Evolutionary conservation across 2,113 vertebrate genomes (phyloP), one percentile per base, ranked within the genome.

Genomic region (Nyctibius bracteatus): DNA sequence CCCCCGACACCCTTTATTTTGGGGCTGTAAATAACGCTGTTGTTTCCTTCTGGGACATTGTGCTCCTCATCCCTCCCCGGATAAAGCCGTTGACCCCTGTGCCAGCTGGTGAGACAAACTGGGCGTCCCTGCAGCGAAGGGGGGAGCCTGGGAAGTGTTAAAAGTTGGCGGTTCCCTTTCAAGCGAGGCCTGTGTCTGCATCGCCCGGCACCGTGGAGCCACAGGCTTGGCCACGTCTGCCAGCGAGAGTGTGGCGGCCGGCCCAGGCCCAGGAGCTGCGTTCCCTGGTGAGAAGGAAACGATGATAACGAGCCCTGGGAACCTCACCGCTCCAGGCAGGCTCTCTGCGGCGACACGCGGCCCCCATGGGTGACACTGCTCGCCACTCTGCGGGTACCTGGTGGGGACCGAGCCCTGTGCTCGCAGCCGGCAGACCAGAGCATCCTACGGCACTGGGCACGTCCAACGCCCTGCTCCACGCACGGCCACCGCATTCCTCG

Each of bases 51-150:
- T 1, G 43, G 92, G 51, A 83, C 78, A 5, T 1, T 0, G 14
- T 7, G 92, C 93, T 96, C 95, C 94, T 96, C 94, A 37, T 95
- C 97, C 94, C 82, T 94, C 54, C 55, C 51, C 2, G 43, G 93
- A 88, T 70, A 62, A 75, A 49, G 55, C 58, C 8, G 1, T 14
- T 49, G 87, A 44, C 67, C 82, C 90, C 41, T 6, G 71, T 73
- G 90, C 90, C 89, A 70, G 75, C 61, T 8, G 75, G 35, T 35
- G 87, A 18, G 81, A 74, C 83, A 81, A 43, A 35, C 25, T 0
- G 6, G 0, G 4, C 14, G 58, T 71, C 71, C 91, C 63, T 23
- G 37, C 24, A 78, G 74, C 4, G 3, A 54, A 55, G 62, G 51
- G 74, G 52, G 41, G 61, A 55, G 55, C 73, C 70, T 51, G 72